phyloP scores from a whole-genome alignment of 2,797 vertebrate genomes.

The Scleropages formosus region DNA sequence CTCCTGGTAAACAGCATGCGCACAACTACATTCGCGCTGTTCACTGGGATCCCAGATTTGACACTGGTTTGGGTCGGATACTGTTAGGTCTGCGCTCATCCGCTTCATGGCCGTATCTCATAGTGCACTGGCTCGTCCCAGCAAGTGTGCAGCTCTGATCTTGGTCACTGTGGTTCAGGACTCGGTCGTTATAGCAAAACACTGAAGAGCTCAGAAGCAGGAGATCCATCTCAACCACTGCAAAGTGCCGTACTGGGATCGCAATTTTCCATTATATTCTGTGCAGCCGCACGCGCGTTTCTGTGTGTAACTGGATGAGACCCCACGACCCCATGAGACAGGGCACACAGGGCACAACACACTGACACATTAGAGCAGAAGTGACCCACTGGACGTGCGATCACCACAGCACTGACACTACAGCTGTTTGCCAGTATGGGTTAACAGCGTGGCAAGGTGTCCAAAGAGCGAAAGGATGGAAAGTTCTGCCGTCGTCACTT shows the following conservation, averaged over 20 bases:
- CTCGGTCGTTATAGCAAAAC: not conserved
- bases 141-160: slow-evolving; percentile 6
- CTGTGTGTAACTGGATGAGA: slow-evolving; percentile 13
- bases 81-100: slow-evolving; percentile 30
- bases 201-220: not conserved
- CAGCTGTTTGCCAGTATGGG: slow-evolving; percentile 8
- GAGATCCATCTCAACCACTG: not conserved
- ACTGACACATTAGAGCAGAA: slow-evolving; percentile 58
- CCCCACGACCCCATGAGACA: slow-evolving; percentile 40
- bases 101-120: slow-evolving; percentile 43
- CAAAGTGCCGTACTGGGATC: slow-evolving; percentile 14
- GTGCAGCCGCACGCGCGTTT: slow-evolving; percentile 8
- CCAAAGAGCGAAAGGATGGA: not conserved
- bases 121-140: slow-evolving; percentile 54
- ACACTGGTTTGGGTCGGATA: slow-evolving; percentile 43
- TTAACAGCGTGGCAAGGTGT: not conserved
- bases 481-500: not conserved
- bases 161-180: not conserved
- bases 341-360: slow-evolving; percentile 54
- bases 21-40: slow-evolving; percentile 58
- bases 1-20: slow-evolving; percentile 42
- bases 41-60: slow-evolving; percentile 33
- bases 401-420: slow-evolving; percentile 2
- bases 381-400: slow-evolving; percentile 43
- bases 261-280: slow-evolving; percentile 25